Percentiles rank a stretch among this genome's conserved stretches.
Conservation (phyloP, 2,113 vertebrate genomes). For the Danionella cerebrum region DNA sequence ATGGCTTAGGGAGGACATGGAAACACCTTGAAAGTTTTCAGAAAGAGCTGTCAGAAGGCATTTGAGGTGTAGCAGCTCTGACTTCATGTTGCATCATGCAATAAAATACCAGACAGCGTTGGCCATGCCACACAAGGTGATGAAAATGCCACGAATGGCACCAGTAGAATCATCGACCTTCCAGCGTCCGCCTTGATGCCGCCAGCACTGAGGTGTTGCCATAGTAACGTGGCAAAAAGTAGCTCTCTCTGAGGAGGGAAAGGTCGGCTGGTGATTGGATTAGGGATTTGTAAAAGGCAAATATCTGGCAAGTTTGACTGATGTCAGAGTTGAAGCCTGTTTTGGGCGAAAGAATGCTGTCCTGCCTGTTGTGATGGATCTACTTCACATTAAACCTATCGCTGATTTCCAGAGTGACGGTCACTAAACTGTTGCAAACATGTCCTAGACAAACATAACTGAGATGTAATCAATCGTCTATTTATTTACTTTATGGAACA, state of each 20-base stretch:
- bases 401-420: not conserved
- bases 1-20: not conserved
- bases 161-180: constrained; percentile 17
- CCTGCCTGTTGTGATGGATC: constrained; percentile 22
- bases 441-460: too few species aligned
- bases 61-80: not conserved
- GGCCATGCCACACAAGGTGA: constrained; percentile 1
- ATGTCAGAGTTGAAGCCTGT: not conserved
- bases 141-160: constrained; percentile 29
- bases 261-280: not conserved
- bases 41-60: not conserved
- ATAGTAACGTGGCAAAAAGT: constrained; percentile 26
- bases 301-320: not conserved
- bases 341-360: constrained; percentile 22
- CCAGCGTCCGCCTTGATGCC: constrained; percentile 12
- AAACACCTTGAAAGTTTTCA: not conserved
- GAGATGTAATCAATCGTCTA: not conserved
- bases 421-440: not conserved
- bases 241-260: constrained; percentile 3
- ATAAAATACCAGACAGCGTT: not conserved
- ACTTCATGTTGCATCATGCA: constrained; percentile 24
- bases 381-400: not conserved
- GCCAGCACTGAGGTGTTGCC: constrained; percentile 27
- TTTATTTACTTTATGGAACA: too few species aligned
- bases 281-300: not conserved